A percentile compares a stretch with the other conserved stretches of the same genome.
Evolutionary conservation across 1,140 invertebrate species (phyloP).

Genomic region (Drosophila nasuta): DNA sequence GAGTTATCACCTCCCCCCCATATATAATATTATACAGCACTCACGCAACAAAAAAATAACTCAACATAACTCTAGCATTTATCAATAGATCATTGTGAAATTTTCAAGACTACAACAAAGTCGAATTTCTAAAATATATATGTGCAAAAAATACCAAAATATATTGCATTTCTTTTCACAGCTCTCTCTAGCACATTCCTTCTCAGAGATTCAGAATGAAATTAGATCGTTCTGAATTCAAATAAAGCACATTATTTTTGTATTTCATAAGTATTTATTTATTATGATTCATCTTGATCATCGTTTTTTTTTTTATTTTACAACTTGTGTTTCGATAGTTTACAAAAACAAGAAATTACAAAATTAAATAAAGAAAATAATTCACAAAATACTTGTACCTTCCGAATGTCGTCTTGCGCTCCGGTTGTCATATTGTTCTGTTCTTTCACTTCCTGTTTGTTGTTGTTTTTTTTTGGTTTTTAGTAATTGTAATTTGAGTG

Average conservation of each 20-base stretch:
- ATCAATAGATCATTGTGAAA: too few relatives aligned
- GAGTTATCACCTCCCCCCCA: not conserved
- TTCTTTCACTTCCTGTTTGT: slow-evolving; percentile 6
- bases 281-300: slow-evolving; percentile 32
- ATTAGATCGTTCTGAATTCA: too few relatives aligned
- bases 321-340: slow-evolving; percentile 37
- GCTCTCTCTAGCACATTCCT: too few relatives aligned
- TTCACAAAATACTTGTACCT: slow-evolving; percentile 51
- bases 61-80: too few relatives aligned
- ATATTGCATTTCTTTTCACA: too few relatives aligned
- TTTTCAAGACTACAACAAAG: not conserved
- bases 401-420: slow-evolving; percentile 15
- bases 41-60: too few relatives aligned
- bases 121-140: slow-evolving; percentile 5
- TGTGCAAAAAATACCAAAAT: slow-evolving; percentile 1
- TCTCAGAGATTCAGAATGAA: too few relatives aligned
- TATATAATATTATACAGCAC: too few relatives aligned
- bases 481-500: slow-evolving; percentile 12
- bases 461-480: not conserved
- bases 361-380: slow-evolving; percentile 34
- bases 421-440: slow-evolving; percentile 12
- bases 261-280: slow-evolving; percentile 38
- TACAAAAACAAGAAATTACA: slow-evolving; percentile 21
- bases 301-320: slow-evolving; percentile 32
- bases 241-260: not conserved